A percentile compares a stretch with the other conserved stretches of the same genome.
Conservation (phyloP, 2,797 vertebrate species). For the Poeciliopsis turneri region DNA sequence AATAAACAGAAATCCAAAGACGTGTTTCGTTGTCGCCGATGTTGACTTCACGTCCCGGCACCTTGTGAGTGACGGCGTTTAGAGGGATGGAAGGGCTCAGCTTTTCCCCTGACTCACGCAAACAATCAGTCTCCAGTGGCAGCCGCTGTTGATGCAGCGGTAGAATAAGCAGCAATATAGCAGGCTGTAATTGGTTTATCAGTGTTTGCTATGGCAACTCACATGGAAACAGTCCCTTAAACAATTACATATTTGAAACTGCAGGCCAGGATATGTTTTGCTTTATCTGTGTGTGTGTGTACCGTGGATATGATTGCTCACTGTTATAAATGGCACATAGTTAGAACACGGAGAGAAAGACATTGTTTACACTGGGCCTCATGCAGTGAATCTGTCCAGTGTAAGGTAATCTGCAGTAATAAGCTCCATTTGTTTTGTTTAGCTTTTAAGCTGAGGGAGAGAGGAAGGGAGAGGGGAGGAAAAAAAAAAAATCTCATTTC, state of each 20-base stretch:
- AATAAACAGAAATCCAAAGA: slow-evolving; percentile 38
- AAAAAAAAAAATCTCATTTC: slow-evolving; percentile 89
- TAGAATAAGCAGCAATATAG: slow-evolving; percentile 76
- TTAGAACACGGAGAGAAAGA: slow-evolving; percentile 80
- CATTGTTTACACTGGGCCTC: slow-evolving; percentile 86
- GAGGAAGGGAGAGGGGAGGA: slow-evolving; percentile 72
- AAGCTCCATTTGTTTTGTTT: slow-evolving; percentile 94
- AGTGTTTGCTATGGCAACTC: slow-evolving; percentile 84
- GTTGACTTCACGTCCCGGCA: slow-evolving; percentile 36
- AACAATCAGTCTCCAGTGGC: slow-evolving; percentile 61
- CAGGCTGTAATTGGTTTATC: slow-evolving; percentile 82
- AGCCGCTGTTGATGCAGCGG: slow-evolving; percentile 63
- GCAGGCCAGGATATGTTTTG: slow-evolving; percentile 72
- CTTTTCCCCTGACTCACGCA: slow-evolving; percentile 66
- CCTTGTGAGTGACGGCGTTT: slow-evolving; percentile 50
- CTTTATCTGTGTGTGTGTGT: slow-evolving; percentile 76
- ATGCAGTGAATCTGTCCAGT: slow-evolving; percentile 86
- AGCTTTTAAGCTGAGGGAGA: slow-evolving; percentile 84
- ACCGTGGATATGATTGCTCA: slow-evolving; percentile 78
- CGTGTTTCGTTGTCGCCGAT: slow-evolving; percentile 24
- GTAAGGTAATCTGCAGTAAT: slow-evolving; percentile 89
- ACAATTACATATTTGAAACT: slow-evolving; percentile 81
- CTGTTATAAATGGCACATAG: slow-evolving; percentile 86
- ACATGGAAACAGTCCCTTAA: slow-evolving; percentile 80
- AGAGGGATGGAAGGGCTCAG: slow-evolving; percentile 51